A percentile compares a stretch with the other conserved stretches of the same genome.
Evolutionary conservation across 35 echinoderm and acorn worm species (phyloP).

Genomic region (Antedon bifida): DNA sequence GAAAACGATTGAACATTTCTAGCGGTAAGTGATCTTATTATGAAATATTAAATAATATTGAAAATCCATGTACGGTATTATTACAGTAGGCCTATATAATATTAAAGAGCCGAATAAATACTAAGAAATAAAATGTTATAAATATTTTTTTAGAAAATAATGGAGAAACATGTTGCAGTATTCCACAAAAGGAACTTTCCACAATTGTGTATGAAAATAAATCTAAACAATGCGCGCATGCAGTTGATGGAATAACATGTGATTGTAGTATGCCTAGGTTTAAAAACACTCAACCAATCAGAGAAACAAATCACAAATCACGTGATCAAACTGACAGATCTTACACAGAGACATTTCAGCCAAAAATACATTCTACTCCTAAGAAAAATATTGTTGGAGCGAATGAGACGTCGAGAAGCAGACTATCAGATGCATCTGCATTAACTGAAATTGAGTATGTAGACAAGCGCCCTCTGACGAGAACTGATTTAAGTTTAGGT

Average conservation of each 20-base stretch:
- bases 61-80: no score
- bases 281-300: background rate
- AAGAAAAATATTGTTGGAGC: background rate
- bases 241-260: background rate
- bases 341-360: background rate
- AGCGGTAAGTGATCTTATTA: background rate
- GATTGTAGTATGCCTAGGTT: background rate
- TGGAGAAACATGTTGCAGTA: background rate
- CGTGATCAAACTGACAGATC: background rate
- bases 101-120: no score
- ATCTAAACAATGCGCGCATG: background rate
- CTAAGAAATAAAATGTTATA: no score
- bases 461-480: background rate
- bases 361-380: background rate
- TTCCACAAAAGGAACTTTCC: background rate
- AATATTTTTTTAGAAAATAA: background rate
- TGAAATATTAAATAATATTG: no score
- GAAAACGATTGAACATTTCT: background rate
- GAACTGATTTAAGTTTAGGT: background rate
- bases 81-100: no score
- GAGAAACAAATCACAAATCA: background rate
- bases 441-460: background rate
- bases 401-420: no score
- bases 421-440: background rate
- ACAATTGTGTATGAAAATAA: background rate